Evolutionary conservation across 1,140 invertebrate genomes (phyloP).

Genomic region (Oryctes rhinoceros): DNA sequence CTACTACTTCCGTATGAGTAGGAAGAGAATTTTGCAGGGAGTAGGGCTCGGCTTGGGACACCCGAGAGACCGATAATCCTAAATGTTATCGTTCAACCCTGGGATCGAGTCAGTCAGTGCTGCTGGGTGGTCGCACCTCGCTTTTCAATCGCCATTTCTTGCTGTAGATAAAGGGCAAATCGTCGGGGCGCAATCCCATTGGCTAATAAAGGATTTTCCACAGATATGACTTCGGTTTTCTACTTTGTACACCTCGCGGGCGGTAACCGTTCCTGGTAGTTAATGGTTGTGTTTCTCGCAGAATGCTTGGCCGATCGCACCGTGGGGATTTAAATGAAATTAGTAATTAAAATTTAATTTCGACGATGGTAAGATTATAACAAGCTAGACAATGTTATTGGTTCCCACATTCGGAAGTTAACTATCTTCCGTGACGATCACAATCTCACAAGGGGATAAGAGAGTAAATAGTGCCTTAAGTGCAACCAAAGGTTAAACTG

Average conservation of each 20-base stretch:
- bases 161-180: slow-evolving; percentile 16
- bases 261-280: not conserved
- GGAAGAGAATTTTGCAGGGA: not conserved
- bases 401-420: no score
- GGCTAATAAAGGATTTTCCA: slow-evolving; percentile 5
- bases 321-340: not conserved
- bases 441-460: no score
- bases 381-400: not conserved
- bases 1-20: no score
- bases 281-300: not conserved
- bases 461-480: no score
- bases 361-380: not conserved
- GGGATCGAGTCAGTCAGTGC: not conserved
- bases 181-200: slow-evolving; percentile 16
- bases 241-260: not conserved
- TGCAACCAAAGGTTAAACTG: no score
- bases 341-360: slow-evolving; percentile 15
- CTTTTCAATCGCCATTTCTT: slow-evolving; percentile 20
- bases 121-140: not conserved
- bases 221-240: slow-evolving; percentile 25
- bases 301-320: not conserved
- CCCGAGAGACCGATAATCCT: slow-evolving; percentile 27
- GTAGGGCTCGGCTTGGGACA: not conserved
- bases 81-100: slow-evolving; percentile 27
- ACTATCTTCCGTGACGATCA: no score